Base-by-base conservation (phyloP, 1,140 invertebrate species). In the Monochamus saltuarius region DNA sequence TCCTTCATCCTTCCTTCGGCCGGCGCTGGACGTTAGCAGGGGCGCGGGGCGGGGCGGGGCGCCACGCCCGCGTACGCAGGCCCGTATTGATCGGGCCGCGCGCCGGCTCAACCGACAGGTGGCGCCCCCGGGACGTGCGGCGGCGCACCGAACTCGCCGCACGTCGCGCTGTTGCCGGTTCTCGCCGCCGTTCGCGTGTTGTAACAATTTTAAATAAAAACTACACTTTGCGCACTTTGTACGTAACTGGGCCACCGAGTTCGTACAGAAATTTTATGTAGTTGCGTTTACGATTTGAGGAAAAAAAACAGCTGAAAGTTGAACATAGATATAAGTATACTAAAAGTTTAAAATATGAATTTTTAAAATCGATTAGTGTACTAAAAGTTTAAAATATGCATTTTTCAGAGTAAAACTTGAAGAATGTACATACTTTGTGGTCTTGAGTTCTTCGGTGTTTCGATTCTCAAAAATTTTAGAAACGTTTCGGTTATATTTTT, bases 21-120 rank as follows among this genome's bases (percentile, higher is more conserved):
- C 14, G 17, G 10, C 45, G 17, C 46, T 10, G 45, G 13, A 7
- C n/a, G 10, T n/a, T 47, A 10, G 2, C 46, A 2, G 2, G 13
- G 2, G 1, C 46, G 46, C 11, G 46, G 46, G 17, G 46, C 46
- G 13, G 46, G 22, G 39, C 9, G 14, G 8, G 37, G 45, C 52
- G 64, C 68, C 66, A 70, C 66, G 64, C 69, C 64, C 68, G 57
- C 34, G 47, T 57, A 67, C 67, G 65, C 67, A 70, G 59, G 58
- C 69, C 60, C 67, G 51, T 68, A 73, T 74, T 68, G 72, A 74
- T 74, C 61, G 55, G 34, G n/a, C 47, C 17, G 45, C 38, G 50
- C 42, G 34, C 14, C 19, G n/a, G 29, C 35, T n/a, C 61, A 61
- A 56, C 49, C 39, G n/a, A 40, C 52, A 29, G 58, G 59, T 61